Conservation (phyloP, 2,888 invertebrate species). For the Anodontia alba region DNA sequence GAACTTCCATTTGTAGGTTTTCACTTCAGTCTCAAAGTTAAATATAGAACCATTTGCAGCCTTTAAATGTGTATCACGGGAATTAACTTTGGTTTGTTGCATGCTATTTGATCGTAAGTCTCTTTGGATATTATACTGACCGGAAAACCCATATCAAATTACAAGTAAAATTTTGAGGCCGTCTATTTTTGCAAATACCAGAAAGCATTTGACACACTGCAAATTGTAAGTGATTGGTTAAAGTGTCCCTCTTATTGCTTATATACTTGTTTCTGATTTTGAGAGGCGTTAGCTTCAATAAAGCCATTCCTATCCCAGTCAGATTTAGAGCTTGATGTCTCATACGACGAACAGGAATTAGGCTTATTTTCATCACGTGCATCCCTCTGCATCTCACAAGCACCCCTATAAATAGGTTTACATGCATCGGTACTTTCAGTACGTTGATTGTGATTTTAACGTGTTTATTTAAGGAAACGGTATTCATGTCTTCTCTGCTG, state of each 20-base stretch:
- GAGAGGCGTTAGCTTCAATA: background rate
- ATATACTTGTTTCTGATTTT: background rate
- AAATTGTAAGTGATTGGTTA: background rate
- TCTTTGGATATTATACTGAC: constrained; percentile 24
- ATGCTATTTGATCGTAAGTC: background rate
- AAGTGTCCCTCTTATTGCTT: background rate
- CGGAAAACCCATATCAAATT: constrained; percentile 38
- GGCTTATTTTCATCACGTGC: background rate
- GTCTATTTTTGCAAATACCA: constrained; percentile 12
- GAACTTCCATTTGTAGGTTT: constrained; percentile 9
- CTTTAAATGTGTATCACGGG: background rate
- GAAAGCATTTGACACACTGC: background rate
- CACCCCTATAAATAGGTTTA: background rate
- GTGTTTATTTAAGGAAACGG: too few relatives aligned
- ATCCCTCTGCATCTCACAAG: background rate
- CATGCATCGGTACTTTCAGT: background rate
- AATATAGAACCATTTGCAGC: constrained; percentile 25
- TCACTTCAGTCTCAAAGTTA: constrained; percentile 3
- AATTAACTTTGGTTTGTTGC: background rate
- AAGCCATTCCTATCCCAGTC: background rate
- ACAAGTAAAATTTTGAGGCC: background rate
- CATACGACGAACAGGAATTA: too few relatives aligned
- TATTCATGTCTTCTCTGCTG: too few relatives aligned
- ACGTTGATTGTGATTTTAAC: too few relatives aligned
- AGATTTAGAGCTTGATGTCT: too few relatives aligned